phyloP scores from a whole-genome alignment of 1,140 invertebrate species.

The Saccostrea cuccullata region DNA sequence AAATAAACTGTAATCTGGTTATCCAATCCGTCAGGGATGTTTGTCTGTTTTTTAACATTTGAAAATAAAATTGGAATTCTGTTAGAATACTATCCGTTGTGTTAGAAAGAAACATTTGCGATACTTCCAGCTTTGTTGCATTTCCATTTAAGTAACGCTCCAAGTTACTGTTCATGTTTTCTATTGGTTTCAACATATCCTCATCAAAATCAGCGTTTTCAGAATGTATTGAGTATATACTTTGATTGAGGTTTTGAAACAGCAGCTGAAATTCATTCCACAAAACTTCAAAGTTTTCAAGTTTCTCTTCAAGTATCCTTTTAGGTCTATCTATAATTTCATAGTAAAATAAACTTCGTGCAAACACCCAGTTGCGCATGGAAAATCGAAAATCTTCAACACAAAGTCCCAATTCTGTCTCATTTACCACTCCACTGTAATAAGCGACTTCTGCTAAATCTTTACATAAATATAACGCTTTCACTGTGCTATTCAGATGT shows the following conservation, averaged over 20 bases:
- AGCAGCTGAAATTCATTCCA: constrained; percentile 51
- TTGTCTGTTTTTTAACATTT: constrained; percentile 58
- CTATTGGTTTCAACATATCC: constrained; percentile 52
- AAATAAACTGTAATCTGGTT: constrained; percentile 41
- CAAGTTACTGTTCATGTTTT: constrained; percentile 33
- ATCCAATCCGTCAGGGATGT: constrained; percentile 57
- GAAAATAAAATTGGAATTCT: constrained; percentile 59
- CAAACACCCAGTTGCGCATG: constrained; percentile 45
- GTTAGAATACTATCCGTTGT: constrained; percentile 54
- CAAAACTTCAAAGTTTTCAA: constrained; percentile 46
- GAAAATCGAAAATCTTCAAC: constrained; percentile 37
- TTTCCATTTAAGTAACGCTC: constrained; percentile 53
- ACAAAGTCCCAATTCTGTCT: constrained; percentile 34
- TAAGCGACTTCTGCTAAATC: constrained; percentile 40
- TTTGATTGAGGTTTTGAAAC: constrained; percentile 46
- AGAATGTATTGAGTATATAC: constrained; percentile 38
- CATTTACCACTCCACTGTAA: constrained; percentile 15
- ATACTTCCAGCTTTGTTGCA: constrained; percentile 54
- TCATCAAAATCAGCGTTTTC: constrained; percentile 45
- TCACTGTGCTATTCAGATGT: constrained; percentile 38
- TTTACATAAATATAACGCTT: constrained; percentile 42
- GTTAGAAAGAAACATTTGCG: constrained; percentile 54
- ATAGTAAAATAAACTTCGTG: constrained; percentile 56
- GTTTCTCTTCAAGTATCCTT: constrained; percentile 46
- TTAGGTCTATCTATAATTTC: constrained; percentile 60